Percentiles rank a stretch among this genome's conserved stretches.
phyloP scores from a whole-genome alignment of 2,888 invertebrate species.

The Cephonodes hylas region DNA sequence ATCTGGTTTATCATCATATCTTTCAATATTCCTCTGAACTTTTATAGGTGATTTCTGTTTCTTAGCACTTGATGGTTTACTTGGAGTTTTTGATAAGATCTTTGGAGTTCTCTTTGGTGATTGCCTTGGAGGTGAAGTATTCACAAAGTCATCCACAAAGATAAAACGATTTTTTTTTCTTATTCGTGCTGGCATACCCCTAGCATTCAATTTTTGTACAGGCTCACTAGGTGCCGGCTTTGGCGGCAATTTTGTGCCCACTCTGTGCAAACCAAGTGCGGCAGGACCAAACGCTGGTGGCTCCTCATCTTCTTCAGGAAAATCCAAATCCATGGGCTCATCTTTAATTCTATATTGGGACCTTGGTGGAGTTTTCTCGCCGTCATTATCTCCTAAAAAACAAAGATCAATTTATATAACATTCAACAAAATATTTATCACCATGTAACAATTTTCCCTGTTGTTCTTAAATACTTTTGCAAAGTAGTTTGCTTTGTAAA shows the following conservation, averaged over 20 bases:
- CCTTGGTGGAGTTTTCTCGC: constrained; percentile 48
- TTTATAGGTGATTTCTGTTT: constrained; percentile 78
- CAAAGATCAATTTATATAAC: constrained; percentile 25
- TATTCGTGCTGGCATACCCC: constrained; percentile 95
- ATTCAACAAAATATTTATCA: not conserved
- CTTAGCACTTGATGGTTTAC: constrained; percentile 64
- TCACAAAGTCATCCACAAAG: constrained; percentile 93
- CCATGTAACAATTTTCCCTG: not conserved
- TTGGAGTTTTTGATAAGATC: constrained; percentile 75
- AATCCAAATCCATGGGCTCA: constrained; percentile 83
- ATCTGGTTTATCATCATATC: constrained; percentile 68
- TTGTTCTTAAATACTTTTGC: constrained; percentile 16
- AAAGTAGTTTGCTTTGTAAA: constrained; percentile 16
- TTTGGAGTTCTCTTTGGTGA: constrained; percentile 86
- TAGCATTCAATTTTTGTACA: constrained; percentile 90
- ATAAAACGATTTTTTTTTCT: constrained; percentile 94
- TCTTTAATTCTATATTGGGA: constrained; percentile 71
- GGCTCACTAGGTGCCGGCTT: constrained; percentile 87
- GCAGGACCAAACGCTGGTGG: constrained; percentile 89
- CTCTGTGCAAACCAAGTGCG: constrained; percentile 89
- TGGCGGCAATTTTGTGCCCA: constrained; percentile 88
- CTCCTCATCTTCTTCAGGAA: constrained; percentile 85
- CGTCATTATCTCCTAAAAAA: constrained; percentile 58
- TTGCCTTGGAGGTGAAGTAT: constrained; percentile 86
- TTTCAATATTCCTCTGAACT: constrained; percentile 71